phyloP scores from a whole-genome alignment of 1,140 invertebrate genomes.

The Nixonia krombeini region DNA sequence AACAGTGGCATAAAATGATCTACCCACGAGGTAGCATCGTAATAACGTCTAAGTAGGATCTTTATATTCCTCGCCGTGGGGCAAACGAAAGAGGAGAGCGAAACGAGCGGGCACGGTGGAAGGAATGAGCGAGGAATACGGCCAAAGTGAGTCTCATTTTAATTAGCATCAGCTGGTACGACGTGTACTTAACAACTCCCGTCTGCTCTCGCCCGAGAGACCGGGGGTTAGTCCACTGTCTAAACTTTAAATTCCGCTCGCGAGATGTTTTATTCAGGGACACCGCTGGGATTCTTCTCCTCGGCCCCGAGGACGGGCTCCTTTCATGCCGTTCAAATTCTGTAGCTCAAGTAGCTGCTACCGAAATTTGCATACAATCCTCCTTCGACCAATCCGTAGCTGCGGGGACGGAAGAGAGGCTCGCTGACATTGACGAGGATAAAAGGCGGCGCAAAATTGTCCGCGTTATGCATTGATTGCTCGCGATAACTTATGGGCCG shows the following conservation, averaged over 20 bases:
- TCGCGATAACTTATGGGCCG: conserved; percentile 34
- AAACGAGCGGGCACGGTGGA: conserved; percentile 28
- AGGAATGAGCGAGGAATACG: conserved; percentile 46
- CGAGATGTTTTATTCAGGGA: conserved; percentile 70
- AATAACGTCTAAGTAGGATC: conserved; percentile 71
- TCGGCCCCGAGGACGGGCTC: conserved; percentile 53
- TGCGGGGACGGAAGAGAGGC: no score
- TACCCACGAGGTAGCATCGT: conserved; percentile 64
- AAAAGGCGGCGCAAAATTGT: conserved; percentile 18
- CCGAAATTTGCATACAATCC: conserved; percentile 71
- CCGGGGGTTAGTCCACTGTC: conserved; percentile 41
- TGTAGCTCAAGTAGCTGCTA: conserved; percentile 64
- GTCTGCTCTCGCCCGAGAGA: conserved; percentile 40
- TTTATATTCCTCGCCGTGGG: conserved; percentile 70
- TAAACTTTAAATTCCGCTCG: conserved; percentile 62
- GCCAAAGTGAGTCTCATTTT: conserved; percentile 67
- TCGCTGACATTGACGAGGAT: no score
- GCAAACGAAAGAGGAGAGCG: conserved; percentile 46
- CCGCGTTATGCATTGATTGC: conserved; percentile 23
- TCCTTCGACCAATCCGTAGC: no score
- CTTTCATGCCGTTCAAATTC: conserved; percentile 58
- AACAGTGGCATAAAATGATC: conserved; percentile 65
- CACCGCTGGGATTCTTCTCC: conserved; percentile 59
- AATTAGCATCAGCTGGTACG: conserved; percentile 71
- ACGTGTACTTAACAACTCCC: conserved; percentile 69